These are phyloP conservation scores for Toxotes lorentzi DNA, from an alignment of 2,797 vertebrate species.

Conservation along the genomic window DNA sequence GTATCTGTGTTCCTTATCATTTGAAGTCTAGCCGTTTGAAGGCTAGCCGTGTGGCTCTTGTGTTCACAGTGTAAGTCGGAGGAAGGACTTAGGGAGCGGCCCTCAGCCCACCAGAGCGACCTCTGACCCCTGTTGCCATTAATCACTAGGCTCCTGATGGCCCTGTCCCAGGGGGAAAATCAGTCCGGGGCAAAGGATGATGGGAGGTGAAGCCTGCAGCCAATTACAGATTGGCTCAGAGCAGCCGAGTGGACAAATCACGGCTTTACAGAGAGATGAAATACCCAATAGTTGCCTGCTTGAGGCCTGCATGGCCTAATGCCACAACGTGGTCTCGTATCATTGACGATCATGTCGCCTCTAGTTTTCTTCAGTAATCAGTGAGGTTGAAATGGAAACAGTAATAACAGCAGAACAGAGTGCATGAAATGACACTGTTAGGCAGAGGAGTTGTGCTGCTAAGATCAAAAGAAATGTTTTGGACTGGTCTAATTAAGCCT, in stretches of 20 bases:
- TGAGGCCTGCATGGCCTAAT: slow-evolving; percentile 25
- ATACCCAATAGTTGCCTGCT: slow-evolving; percentile 57
- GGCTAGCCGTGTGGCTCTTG: slow-evolving; percentile 55
- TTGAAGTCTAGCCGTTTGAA: slow-evolving; percentile 63
- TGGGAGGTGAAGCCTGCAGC: slow-evolving; percentile 87
- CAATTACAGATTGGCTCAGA: slow-evolving; percentile 79
- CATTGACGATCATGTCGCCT: slow-evolving; percentile 1
- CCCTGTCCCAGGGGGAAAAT: slow-evolving; percentile 91
- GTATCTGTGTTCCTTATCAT: slow-evolving; percentile 59
- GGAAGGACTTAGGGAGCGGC: slow-evolving; percentile 85
- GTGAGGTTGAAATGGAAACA: slow-evolving; percentile 1
- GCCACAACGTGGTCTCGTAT: slow-evolving; percentile 19
- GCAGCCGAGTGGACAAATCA: slow-evolving; percentile 74
- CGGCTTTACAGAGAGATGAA: slow-evolving; percentile 63
- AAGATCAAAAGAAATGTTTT: slow-evolving; percentile 73
- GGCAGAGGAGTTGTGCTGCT: slow-evolving; percentile 33
- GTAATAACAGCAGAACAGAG: slow-evolving; percentile 5
- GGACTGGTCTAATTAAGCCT: slow-evolving; percentile 71
- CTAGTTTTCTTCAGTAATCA: background rate
- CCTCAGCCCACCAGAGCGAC: slow-evolving; percentile 89
- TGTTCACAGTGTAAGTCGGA: slow-evolving; percentile 71
- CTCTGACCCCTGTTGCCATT: slow-evolving; percentile 93
- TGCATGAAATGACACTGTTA: background rate
- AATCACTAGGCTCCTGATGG: slow-evolving; percentile 96
- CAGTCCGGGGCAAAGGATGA: slow-evolving; percentile 86